Evolutionary conservation across 2,113 vertebrate species (phyloP), one percentile per base, ranked within the genome.

Genomic region (Ellobius talpinus): DNA sequence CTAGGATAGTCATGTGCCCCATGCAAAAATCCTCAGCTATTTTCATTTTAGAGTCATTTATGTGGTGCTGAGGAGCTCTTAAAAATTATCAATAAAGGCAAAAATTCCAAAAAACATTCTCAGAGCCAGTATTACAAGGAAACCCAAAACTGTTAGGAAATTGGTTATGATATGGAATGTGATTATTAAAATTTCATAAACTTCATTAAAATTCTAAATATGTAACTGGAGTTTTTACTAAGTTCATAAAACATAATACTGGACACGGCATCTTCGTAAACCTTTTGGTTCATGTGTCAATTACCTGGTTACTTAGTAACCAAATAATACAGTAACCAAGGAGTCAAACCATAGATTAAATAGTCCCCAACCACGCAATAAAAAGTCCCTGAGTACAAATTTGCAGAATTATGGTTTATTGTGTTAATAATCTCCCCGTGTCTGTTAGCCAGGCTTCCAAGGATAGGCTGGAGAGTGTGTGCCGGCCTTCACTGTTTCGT

Each of bases 331-430:
- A 96, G 94, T 95, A 96, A 97, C 82, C 63, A 91, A 97, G 82
- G 96, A 98, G 89, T 97, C 89, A 76, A 95, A 58, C 52, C 96
- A 93, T 87, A 97, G 94, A 97, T 97, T 98, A 97, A 97, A 96
- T 95, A 95, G 96, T 94, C 90, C 97, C 98, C 96, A 96, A 91
- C 92, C 55, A 91, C 94, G 97, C 93, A 76, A 93, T 97, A 98
- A 98, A 97, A 81, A 50, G 96, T 97, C 97, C 97, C 97, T 36
- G 87, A 91, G 95, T 96, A 97, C 96, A 96, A 97, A 98, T 98
- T 97, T 96, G 87, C 95, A 97, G 96, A 97, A 98, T 97, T 98
- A 98, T 97, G 91, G 96, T 96, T 98, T 97, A 98, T 97, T 97
- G 96, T 98, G 97, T 96, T 97, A 98, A 97, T 96, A 96, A 98